Conservation (phyloP, 2,797 vertebrate species). For the Malacoctenus gilli region DNA sequence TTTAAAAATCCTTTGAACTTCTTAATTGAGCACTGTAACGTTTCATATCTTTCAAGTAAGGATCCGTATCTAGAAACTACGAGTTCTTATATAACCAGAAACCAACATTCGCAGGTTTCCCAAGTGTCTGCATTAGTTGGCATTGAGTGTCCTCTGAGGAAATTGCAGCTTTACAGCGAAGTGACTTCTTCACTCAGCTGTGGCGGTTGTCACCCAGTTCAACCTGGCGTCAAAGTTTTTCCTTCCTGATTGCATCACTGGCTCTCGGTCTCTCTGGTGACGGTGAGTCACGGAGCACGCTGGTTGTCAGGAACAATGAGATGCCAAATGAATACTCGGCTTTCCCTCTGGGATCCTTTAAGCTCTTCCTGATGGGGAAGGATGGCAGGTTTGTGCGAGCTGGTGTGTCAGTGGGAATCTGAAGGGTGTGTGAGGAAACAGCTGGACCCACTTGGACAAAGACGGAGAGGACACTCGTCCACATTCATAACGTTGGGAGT, state of each 20-base stretch:
- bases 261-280: conserved; percentile 21
- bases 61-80: too few relatives aligned
- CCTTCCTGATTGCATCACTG: conserved; percentile 64
- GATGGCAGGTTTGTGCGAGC: conserved; percentile 27
- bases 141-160: neutral
- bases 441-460: conserved; percentile 36
- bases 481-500: neutral
- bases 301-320: conserved; percentile 55
- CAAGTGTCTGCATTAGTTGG: neutral
- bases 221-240: conserved; percentile 34
- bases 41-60: too few relatives aligned
- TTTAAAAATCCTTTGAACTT: too few relatives aligned
- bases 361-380: conserved; percentile 54
- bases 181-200: conserved; percentile 24
- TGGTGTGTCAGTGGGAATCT: conserved; percentile 25
- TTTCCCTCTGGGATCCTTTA: conserved; percentile 44
- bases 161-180: neutral
- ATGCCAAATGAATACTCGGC: conserved; percentile 13
- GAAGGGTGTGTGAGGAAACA: conserved; percentile 56
- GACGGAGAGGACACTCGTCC: conserved; percentile 3
- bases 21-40: too few relatives aligned
- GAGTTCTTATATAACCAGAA: neutral
- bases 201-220: conserved; percentile 11
- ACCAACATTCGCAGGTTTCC: neutral
- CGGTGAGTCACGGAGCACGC: conserved; percentile 39